phyloP scores from a whole-genome alignment of 2,113 vertebrate genomes.

The Sprattus sprattus region DNA sequence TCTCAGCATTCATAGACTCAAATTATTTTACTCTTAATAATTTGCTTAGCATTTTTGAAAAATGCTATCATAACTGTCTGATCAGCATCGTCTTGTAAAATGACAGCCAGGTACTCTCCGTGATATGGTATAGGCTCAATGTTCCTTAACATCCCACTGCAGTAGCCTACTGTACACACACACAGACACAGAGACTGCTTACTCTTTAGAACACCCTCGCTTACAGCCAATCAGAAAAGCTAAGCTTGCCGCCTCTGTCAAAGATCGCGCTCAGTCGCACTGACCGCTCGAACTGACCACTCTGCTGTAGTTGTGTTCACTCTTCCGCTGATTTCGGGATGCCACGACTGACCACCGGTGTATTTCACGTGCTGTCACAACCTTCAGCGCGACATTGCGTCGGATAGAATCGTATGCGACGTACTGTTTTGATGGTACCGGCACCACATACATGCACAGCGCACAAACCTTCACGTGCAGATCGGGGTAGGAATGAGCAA shows the following conservation, averaged over 20 bases:
- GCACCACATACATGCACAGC: neutral
- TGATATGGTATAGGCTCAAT: neutral
- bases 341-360: neutral
- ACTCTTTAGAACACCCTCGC: neutral
- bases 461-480: neutral
- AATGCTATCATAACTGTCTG: no score
- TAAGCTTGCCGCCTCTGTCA: neutral
- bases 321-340: neutral
- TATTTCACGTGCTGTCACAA: slow-evolving; percentile 6
- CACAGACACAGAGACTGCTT: neutral
- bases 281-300: neutral
- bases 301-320: neutral
- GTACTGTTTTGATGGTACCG: neutral
- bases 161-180: neutral
- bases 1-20: no score
- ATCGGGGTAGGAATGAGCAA: neutral
- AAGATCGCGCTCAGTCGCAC: neutral
- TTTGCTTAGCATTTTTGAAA: no score
- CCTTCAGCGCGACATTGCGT: slow-evolving; percentile 17
- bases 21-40: no score
- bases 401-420: neutral
- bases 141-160: neutral
- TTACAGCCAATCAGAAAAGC: neutral
- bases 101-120: neutral
- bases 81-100: neutral